Evolutionary conservation across 1,140 invertebrate species (phyloP), one percentile per base, ranked within the genome.

Genomic region (Dendroctonus ponderosae): DNA sequence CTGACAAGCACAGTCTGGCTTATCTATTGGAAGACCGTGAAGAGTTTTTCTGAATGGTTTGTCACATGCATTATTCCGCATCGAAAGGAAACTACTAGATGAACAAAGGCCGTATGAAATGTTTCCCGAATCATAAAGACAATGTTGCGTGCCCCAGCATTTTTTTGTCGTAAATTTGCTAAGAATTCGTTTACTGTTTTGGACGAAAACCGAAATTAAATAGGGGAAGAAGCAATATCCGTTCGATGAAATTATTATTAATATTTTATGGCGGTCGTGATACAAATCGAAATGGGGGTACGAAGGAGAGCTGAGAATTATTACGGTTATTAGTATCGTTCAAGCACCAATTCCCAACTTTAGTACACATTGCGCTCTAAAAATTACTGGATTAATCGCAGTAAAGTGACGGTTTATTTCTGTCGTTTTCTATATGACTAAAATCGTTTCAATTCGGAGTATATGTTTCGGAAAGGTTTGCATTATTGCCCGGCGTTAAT

Each of bases 201-300:
- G 26, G 26, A 26, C 26, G 26, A 26, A 41, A 62, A 62, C 12
- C 26, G 43, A 52, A 61, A 61, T 61, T 61, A 61, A 61, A 61
- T 50, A 41, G 60, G 60, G 60, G 60, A 52, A 52, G 26, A 52
- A 62, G 60, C 50, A 62, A 62, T 62, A 62, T 62, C 60, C 60
- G 60, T 51, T 62, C 46, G 60, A 62, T 62, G 40, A 62, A 62
- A 62, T 62, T 51, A 52, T 62, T 50, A 62, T 62, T 62, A 62
- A 62, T 62, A 62, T 62, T 65, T 65, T 42, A 65, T 65, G 62
- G 48, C 48, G 43, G 52, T 65, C 54, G 62, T 65, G 62, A 50
- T 66, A 58, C 56, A 66, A 51, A 37, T 48, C 62, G 14, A 56
- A 56, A 64, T 40, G 38, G 39, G 62, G 40, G 50, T 7, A 14